Conservation (phyloP, 2,797 vertebrate species). For the Phylloscopus collybita region DNA sequence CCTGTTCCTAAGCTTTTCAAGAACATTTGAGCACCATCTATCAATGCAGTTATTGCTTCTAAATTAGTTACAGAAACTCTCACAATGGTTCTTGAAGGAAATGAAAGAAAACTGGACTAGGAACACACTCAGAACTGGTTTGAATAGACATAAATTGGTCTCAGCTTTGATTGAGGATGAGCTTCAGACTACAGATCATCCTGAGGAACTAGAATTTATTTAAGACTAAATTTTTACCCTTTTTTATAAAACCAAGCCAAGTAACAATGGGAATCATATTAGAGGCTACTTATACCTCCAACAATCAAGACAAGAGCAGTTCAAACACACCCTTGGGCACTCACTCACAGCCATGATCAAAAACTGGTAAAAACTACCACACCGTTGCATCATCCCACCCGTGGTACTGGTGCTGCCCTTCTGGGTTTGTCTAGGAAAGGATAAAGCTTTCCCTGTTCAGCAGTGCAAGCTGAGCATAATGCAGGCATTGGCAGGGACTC, state of each 20-base stretch:
- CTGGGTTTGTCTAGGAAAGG: not conserved
- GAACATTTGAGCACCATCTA: not conserved
- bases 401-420: not conserved
- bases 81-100: not conserved
- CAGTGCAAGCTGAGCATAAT: not conserved
- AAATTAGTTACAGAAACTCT: not conserved
- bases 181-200: not conserved
- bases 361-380: not conserved
- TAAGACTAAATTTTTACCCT: not conserved
- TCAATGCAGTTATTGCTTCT: not conserved
- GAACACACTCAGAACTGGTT: not conserved
- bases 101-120: not conserved
- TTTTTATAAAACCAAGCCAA: not conserved
- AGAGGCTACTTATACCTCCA: not conserved
- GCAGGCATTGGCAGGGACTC: not conserved
- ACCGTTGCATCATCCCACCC: not conserved
- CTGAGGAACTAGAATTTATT: not conserved
- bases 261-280: not conserved
- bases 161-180: not conserved
- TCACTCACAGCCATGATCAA: not conserved
- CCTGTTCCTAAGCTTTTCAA: not conserved
- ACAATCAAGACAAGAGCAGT: not conserved
- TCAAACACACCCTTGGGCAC: not conserved
- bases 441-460: not conserved
- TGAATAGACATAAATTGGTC: not conserved